Evolutionary conservation across 2,113 vertebrate genomes (phyloP).

Genomic region (Cichladusa arquata): DNA sequence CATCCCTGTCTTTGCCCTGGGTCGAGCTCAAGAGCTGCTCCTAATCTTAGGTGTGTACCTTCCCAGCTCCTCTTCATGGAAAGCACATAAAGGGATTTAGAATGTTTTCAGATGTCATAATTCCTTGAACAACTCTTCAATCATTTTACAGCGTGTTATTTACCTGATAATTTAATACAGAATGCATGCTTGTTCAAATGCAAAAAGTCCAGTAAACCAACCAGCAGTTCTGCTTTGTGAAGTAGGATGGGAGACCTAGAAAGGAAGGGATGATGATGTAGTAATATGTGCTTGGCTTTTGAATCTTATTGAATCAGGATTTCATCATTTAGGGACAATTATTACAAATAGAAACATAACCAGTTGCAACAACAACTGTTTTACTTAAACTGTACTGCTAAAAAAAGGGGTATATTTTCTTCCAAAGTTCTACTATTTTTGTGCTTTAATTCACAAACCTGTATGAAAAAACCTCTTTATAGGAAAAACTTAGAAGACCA

Average conservation of each 20-base stretch:
- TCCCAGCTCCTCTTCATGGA: neutral
- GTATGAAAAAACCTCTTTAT: neutral
- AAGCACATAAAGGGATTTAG: neutral
- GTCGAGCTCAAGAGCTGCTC: slow-evolving; percentile 94
- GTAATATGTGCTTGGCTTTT: neutral
- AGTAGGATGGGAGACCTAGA: neutral
- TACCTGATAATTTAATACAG: neutral
- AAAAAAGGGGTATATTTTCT: neutral
- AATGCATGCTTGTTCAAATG: neutral
- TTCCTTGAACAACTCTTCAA: neutral
- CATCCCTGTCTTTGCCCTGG: slow-evolving; percentile 95
- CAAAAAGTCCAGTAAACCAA: neutral
- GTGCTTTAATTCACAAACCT: neutral
- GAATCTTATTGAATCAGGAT: neutral
- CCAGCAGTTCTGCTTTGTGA: neutral
- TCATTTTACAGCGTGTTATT: neutral
- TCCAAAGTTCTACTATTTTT: neutral
- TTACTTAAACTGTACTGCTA: neutral
- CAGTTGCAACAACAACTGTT: neutral
- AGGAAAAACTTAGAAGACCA: neutral
- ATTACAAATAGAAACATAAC: neutral
- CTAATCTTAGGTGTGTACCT: slow-evolving; percentile 86
- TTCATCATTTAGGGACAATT: neutral
- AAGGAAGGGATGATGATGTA: neutral
- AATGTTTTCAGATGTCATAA: neutral